Conservation (phyloP, 35 echinoderm and acorn worm genomes). For the Ophiothrix spiculata region DNA sequence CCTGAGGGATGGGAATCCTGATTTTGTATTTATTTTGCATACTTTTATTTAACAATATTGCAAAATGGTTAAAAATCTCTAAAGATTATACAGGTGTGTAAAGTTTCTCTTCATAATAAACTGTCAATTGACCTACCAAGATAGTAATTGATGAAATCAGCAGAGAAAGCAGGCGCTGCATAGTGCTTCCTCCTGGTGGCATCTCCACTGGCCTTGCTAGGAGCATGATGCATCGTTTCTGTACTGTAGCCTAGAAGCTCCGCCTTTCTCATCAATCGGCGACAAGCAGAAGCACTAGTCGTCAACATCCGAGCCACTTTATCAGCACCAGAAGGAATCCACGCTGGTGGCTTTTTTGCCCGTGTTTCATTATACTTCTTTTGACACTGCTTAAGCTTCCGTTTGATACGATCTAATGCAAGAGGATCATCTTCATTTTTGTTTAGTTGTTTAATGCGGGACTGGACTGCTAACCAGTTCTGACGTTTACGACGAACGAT, state of each 20-base stretch:
- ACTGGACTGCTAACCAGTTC: conserved; percentile 89
- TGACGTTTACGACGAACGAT: conserved; percentile 79
- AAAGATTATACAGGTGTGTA: too few relatives aligned
- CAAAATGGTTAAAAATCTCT: too few relatives aligned
- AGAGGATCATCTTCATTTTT: conserved; percentile 39
- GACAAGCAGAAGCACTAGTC: conserved; percentile 85
- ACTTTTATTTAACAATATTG: too few relatives aligned
- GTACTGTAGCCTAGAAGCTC: conserved; percentile 79
- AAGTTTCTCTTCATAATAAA: neutral
- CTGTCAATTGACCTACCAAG: conserved; percentile 49
- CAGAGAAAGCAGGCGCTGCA: conserved; percentile 69
- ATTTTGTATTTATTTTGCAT: too few relatives aligned
- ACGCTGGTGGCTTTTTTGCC: conserved; percentile 57
- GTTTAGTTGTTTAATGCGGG: conserved; percentile 42
- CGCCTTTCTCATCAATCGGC: conserved; percentile 90
- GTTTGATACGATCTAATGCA: conserved; percentile 36
- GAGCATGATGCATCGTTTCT: conserved; percentile 26
- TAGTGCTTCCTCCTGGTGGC: conserved; percentile 71
- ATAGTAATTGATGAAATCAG: conserved; percentile 94
- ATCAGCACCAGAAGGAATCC: conserved; percentile 74
- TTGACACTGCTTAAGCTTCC: conserved; percentile 45
- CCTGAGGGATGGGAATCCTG: too few relatives aligned
- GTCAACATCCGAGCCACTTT: conserved; percentile 66
- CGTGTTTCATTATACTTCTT: conserved; percentile 55
- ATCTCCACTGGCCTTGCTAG: conserved; percentile 31